Conservation (phyloP, 2,888 invertebrate genomes). For the Dione juno region DNA sequence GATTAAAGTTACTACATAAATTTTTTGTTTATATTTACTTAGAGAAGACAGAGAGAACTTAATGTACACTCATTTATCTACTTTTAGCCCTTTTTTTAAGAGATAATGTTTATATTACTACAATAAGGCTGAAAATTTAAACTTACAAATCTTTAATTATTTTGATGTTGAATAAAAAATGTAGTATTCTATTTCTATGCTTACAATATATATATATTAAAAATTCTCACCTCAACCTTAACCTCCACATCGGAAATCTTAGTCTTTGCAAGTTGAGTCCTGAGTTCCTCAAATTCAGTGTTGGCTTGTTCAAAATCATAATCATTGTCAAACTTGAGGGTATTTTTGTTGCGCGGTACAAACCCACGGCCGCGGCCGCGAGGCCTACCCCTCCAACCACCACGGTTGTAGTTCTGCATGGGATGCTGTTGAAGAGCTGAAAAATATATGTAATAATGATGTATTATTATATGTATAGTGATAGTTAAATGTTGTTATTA, state of each 20-base stretch:
- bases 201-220: not conserved
- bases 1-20: too few species aligned
- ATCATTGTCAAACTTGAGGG: conserved; percentile 96
- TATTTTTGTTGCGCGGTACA: conserved; percentile 84
- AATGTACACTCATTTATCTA: too few species aligned
- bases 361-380: conserved; percentile 77
- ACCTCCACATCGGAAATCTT: conserved; percentile 87
- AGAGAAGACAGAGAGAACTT: too few species aligned
- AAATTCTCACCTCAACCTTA: conserved; percentile 72
- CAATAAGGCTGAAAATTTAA: too few species aligned
- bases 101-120: too few species aligned
- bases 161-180: too few species aligned
- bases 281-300: conserved; percentile 96
- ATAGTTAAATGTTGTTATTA: too few species aligned
- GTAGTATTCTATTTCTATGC: too few species aligned
- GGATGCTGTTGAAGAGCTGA: conserved; percentile 30
- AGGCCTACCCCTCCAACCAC: conserved; percentile 77
- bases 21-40: too few species aligned
- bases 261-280: conserved; percentile 92
- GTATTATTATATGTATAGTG: too few species aligned
- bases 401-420: conserved; percentile 78
- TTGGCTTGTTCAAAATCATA: conserved; percentile 99
- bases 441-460: not conserved
- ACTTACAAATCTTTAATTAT: too few species aligned
- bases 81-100: too few species aligned